phyloP scores from a whole-genome alignment of 2,888 invertebrate genomes.

The Hirtodrosophila confusa region DNA sequence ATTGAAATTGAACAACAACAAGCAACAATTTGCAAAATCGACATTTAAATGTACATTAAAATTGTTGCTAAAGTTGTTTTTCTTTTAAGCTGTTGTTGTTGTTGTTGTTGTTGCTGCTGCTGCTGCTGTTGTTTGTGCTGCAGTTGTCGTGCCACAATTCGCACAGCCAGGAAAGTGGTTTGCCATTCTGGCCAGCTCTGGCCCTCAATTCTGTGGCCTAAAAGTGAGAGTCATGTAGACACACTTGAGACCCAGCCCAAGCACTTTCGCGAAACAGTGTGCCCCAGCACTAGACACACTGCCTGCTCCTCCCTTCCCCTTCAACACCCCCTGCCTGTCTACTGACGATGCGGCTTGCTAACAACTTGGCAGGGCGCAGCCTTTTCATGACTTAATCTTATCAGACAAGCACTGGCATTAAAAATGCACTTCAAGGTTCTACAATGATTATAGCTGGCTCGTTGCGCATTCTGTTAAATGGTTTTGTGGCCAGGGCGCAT shows the following conservation, averaged over 20 bases:
- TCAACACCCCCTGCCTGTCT: background rate
- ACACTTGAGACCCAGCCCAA: constrained; percentile 70
- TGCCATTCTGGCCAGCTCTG: constrained; percentile 44
- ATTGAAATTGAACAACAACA: constrained; percentile 67
- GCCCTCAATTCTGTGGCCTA: constrained; percentile 42
- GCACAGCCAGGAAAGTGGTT: constrained; percentile 49
- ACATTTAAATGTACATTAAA: constrained; percentile 76
- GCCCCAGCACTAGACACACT: constrained; percentile 1
- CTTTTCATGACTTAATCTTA: constrained; percentile 77
- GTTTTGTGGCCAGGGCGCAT: constrained; percentile 56
- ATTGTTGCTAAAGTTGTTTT: constrained; percentile 9
- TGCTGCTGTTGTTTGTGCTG: constrained; percentile 32
- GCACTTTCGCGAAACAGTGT: constrained; percentile 65
- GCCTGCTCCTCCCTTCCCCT: background rate
- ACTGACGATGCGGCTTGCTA: constrained; percentile 51
- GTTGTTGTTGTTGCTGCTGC: constrained; percentile 18
- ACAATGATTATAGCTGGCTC: constrained; percentile 63
- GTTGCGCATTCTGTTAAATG: constrained; percentile 70
- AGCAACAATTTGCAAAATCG: constrained; percentile 75
- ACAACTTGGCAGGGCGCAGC: constrained; percentile 64
- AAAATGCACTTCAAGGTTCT: constrained; percentile 79
- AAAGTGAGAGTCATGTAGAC: constrained; percentile 78
- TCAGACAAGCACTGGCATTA: constrained; percentile 78
- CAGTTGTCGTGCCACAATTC: constrained; percentile 42
- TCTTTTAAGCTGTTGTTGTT: constrained; percentile 20